Evolutionary conservation across 2,797 vertebrate species (phyloP), one percentile per base, ranked within the genome.

Genomic region (Todus mexicanus): DNA sequence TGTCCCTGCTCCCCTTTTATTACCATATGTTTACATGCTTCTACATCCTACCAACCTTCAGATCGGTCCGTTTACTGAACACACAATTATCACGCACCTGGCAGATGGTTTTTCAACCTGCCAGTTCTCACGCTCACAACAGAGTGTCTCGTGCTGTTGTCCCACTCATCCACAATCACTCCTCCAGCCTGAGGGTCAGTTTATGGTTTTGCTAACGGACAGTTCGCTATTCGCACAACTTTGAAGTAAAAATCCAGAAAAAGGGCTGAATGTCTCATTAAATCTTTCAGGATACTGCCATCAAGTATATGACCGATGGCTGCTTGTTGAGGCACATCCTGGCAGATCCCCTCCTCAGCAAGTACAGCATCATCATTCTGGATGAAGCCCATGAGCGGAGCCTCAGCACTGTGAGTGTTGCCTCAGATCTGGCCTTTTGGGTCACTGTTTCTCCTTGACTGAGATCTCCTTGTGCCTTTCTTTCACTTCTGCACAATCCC

Each of bases 341-440:
- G 93, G 97, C 98, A 29, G 99, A 99, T 84, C 98, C 98, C 23
- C 96, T 97, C 38, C 98, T 99, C 76, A 98, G 97, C 81, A 98
- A 98, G 66, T 99, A 99, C 97, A 98, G 98, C 21, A 93, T 99
- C 47, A 97, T 99, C 33, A 94, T 99, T 81, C 87, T 99, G 95
- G 99, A 99, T 95, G 99, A 99, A 98, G 99, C 98, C 63, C 99
- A 99, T 3, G 99, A 99, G 89, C 97, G 99, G 86, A 99, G 99
- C 96, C 98, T 99, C 87, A 99, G 98, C 97, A 99, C 99, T 47
- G 99, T 99, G 93, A 97, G 98, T 98, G 87, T 90, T 33, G 1
- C 61, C 40, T 83, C 61, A 8, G 1, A 0, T 5, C 50, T 82
- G 38, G 1, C 56, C 3, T 29, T 78, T 73, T 64, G 54, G 48